Evolutionary conservation across 2,888 invertebrate genomes (phyloP), one percentile per base, ranked within the genome.

Genomic region (Drosophila neonasuta): DNA sequence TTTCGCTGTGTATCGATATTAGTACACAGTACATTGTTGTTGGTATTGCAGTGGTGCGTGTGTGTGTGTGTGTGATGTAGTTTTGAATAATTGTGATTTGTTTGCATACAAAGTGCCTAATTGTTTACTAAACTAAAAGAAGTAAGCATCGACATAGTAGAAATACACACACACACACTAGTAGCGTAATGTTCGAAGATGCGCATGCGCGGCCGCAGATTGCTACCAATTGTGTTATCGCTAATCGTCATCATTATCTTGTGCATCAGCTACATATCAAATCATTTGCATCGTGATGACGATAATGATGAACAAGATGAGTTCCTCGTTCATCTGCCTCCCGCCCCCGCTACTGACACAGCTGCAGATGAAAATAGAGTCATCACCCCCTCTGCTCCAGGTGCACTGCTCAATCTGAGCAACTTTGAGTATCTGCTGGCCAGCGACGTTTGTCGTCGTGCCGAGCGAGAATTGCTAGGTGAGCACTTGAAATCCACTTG

Each of bases 151-250:
- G 24, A 32, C 5, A 30, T 30, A 17, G 6, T 41, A 46, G 17
- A 32, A 2, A 48, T 39, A 54, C 41, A 55, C 64, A 49, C 70
- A 36, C 32, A 48, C 48, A 45, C 30, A 59, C 36, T 46, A 54
- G 2, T 49, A 76, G 62, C 82, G 63, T 24, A 80, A 85, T 85
- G 82, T 75, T 67, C 58, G 74, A 81, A 88, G 83, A 90, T 90
- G 90, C 89, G 90, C 75, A 77, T 89, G 80, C 89, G 89, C 68
- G 80, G 85, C 69, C 83, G 89, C 56, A 89, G 88, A 85, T 66
- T 88, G 60, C 65, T 90, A 42, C 76, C 85, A 61, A 73, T 88
- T 68, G 67, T 86, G 30, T 65, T 88, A 32, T 78, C 85, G 34
- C 56, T 77, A 34, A 68, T 80, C 45, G 65, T 90, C 34, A 71